Evolutionary conservation across 2,888 invertebrate genomes (phyloP), one percentile per base, ranked within the genome.

Genomic region (Volucella inanis): DNA sequence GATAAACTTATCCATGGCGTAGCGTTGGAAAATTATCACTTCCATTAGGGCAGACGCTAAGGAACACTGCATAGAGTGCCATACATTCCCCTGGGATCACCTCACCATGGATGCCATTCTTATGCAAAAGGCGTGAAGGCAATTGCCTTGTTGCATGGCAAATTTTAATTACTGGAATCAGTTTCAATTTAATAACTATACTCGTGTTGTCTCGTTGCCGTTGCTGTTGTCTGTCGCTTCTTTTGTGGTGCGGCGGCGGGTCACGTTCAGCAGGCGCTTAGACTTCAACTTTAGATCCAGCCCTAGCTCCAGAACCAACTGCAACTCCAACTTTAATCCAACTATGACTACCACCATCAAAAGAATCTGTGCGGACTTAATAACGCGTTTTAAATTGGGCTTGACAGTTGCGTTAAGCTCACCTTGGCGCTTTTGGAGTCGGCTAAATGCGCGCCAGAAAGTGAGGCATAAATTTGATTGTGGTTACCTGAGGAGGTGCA

Each of bases 171-270:
- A 81, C 85, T 81, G 71, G 81, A 72, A 81, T 85, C 85, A 85
- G 85, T 85, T 85, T 81, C 81, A 81, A 81, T 81, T 81, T 85
- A 85, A 85, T 85, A 85, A 85, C 85, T 76, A 85, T 72, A 80
- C 80, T 80, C 55, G 52, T 31, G 47, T 61, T 80, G 31, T 6
- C 31, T 31, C 31, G 31, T 31, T 31, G 31, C 6, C 31, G 31
- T 31, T 31, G 31, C 31, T 31, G 31, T 31, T 31, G 61, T 61
- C 52, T 11, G 85, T 41, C 81, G 75, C 55, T 67, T 79, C 75
- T 84, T 84, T 84, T 84, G 75, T 67, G 70, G 68, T 18, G 31
- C 0, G 41, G 8, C 18, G 38, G 22, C 38, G 31, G 31, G 15
- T 59, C 54, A 18, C 49, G n/a, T 15, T 45, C 67, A 38, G 52